Conservation (phyloP, 2,797 vertebrate genomes). For the Calcarius lapponicus region DNA sequence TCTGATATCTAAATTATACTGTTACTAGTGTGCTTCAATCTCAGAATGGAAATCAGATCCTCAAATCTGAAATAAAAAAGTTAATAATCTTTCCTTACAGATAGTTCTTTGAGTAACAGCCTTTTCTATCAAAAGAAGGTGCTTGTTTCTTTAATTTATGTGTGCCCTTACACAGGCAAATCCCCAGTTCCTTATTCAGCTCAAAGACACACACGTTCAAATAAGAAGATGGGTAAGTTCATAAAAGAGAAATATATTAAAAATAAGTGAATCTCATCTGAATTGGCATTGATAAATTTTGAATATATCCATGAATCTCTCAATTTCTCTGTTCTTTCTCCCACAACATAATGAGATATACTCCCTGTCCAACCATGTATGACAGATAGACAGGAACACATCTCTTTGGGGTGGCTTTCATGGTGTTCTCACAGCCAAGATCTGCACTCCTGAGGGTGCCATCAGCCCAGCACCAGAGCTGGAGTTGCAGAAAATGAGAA, state of each 20-base stretch:
- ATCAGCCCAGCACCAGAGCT: neutral
- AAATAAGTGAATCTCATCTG: neutral
- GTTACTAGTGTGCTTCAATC: conserved; percentile 22
- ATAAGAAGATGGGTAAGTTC: neutral
- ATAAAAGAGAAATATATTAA: neutral
- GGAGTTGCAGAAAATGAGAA: neutral
- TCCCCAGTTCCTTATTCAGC: neutral
- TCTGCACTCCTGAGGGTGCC: neutral
- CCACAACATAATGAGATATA: neutral
- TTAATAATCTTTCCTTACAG: neutral
- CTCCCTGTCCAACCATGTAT: neutral
- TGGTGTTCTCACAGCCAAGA: neutral
- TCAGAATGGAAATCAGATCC: conserved; percentile 16
- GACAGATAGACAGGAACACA: neutral
- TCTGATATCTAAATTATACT: conserved; percentile 48
- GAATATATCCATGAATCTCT: neutral
- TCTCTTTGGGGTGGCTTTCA: neutral
- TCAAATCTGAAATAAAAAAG: neutral
- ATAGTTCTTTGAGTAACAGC: neutral
- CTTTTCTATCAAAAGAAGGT: neutral
- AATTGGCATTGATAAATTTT: neutral
- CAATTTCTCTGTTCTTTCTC: neutral
- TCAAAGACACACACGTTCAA: neutral
- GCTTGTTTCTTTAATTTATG: neutral
- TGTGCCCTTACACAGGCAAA: neutral